Base-by-base conservation (phyloP, 1,140 invertebrate genomes). In the Oedothorax gibbosus region DNA sequence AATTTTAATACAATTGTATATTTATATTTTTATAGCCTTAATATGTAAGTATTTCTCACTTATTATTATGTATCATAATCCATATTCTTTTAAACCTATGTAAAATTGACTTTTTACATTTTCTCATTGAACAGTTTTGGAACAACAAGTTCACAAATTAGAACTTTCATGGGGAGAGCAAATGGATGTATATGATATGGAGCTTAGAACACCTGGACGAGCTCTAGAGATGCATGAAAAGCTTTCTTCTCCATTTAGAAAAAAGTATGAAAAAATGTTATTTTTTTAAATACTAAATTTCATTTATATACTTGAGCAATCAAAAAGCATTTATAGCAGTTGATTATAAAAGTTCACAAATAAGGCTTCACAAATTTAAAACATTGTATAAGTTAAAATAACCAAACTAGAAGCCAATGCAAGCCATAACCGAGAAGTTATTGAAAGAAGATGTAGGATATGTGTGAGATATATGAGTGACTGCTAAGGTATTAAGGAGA, bases 201-300 rank as follows among this genome's bases (percentile, higher is more conserved):
- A n/a, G 93, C 93, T 88, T 0, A 92, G 96, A 68, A 94, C 96
- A 90, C 97, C 97, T 5, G 96, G 97, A 0, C 92, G 96, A 85
- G 96, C 96, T 0, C 92, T 97, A 72, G 95, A 98, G 87, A 91
- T 99, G 65, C 97, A 98, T 89, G 96, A 97, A 88, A 98, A 98
- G 90, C 89, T 98, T 0, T 98, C 96, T 0, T 97, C 96, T 68
- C 96, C 96, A 0, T 96, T 96, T 5, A 92, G 96, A 72, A 94
- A 95, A 87, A 93, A 95, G 83, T 96, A 94, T 49, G 88, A 95
- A 12, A 66, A n/a, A 50, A 7, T 2, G 15, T 79, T 53, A n/a
- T 65, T 20, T 2, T 73, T 56, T n/a, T 51, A 20, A 51, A n/a
- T 35, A 35, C 35, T 35, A 2, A 35, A 35, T 35, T 35, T 35